Conservation (phyloP, 2,888 invertebrate species). For the Eupsilia transversa region DNA sequence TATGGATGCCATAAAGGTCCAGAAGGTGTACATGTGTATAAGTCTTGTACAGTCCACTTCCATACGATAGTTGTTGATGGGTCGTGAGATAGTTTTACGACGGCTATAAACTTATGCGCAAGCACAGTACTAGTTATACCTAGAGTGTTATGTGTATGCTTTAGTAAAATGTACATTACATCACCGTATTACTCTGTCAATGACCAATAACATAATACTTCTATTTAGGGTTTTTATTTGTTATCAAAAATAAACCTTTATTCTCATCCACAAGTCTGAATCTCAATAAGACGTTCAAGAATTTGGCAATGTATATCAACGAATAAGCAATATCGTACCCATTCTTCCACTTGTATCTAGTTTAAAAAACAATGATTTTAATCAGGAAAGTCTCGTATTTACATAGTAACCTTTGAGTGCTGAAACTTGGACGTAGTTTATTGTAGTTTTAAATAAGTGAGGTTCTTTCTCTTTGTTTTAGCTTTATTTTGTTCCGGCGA, state of each 20-base stretch:
- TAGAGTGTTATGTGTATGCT: neutral
- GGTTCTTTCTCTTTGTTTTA: slow-evolving; percentile 38
- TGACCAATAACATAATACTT: neutral
- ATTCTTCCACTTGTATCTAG: neutral
- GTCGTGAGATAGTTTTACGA: slow-evolving; percentile 55
- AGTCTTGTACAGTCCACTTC: slow-evolving; percentile 17
- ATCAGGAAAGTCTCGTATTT: slow-evolving; percentile 10
- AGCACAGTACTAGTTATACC: slow-evolving; percentile 21
- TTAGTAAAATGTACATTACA: neutral
- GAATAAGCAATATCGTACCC: neutral
- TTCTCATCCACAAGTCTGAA: neutral
- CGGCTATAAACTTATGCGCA: slow-evolving; percentile 47
- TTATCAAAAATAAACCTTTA: slow-evolving; percentile 14
- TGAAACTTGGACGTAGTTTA: slow-evolving; percentile 30
- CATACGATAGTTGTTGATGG: slow-evolving; percentile 37
- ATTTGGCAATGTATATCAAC: slow-evolving; percentile 16
- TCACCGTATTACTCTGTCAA: neutral
- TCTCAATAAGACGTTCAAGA: slow-evolving; percentile 9
- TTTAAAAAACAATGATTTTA: slow-evolving; percentile 25
- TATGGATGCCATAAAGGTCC: slow-evolving; percentile 22
- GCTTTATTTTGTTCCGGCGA: slow-evolving; percentile 35
- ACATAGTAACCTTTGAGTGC: slow-evolving; percentile 24
- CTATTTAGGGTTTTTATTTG: slow-evolving; percentile 28
- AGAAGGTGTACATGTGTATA: neutral
- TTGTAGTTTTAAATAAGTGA: slow-evolving; percentile 25